Percentiles rank a stretch among this genome's conserved stretches.
phyloP scores from a whole-genome alignment of 2,888 invertebrate genomes.

The Athrips mouffetella region DNA sequence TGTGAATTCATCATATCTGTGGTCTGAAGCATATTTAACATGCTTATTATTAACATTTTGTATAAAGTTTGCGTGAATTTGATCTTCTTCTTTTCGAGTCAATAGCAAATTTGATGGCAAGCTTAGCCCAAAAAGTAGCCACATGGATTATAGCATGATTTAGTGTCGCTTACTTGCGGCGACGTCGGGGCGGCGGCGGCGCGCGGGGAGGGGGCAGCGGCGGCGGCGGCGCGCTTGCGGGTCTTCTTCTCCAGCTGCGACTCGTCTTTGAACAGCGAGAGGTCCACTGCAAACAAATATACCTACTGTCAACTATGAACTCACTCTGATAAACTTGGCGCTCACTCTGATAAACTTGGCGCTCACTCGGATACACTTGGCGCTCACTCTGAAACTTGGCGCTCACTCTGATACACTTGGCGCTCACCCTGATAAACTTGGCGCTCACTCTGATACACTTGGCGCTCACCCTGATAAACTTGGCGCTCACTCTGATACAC shows the following conservation, averaged over 20 bases:
- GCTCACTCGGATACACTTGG: neutral
- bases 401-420: neutral
- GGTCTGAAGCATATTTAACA: too few relatives aligned
- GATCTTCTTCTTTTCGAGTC: too few relatives aligned
- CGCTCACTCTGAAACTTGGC: neutral
- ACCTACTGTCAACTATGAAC: neutral
- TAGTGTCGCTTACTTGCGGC: conserved; percentile 42
- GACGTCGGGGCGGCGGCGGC: conserved; percentile 28
- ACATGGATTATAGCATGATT: too few relatives aligned
- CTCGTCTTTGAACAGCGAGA: conserved; percentile 90
- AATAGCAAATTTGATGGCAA: too few relatives aligned
- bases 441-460: neutral
- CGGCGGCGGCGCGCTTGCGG: conserved; percentile 57
- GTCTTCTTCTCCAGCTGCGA: conserved; percentile 84
- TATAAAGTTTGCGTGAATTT: too few relatives aligned
- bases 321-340: neutral
- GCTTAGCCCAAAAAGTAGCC: too few relatives aligned
- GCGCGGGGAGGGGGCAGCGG: conserved; percentile 54
- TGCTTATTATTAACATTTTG: too few relatives aligned
- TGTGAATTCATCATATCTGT: too few relatives aligned
- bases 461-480: neutral
- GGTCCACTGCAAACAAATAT: conserved; percentile 80
- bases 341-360: neutral
- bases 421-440: neutral
- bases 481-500: neutral